A percentile compares a stretch with the other conserved stretches of the same genome.
Conservation (phyloP, 2,797 vertebrate genomes). For the Tamandua tetradactyla region DNA sequence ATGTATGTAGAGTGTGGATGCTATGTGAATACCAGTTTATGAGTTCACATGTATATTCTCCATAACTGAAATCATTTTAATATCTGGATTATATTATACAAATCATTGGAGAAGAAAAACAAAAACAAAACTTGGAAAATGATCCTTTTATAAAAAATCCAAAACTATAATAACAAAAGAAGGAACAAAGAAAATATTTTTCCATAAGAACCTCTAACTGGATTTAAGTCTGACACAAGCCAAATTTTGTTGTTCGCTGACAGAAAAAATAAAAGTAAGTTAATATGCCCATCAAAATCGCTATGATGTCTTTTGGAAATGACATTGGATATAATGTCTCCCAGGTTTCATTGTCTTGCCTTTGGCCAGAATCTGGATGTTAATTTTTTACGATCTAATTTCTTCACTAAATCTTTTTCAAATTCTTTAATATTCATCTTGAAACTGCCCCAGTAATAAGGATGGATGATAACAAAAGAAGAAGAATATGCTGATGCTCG, state of each 20-base stretch:
- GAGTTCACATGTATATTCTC: background rate
- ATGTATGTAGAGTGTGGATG: background rate
- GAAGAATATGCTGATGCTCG: background rate
- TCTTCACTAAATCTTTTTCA: background rate
- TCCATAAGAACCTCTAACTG: background rate
- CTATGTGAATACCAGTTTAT: background rate
- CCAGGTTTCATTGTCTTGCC: background rate
- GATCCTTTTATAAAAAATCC: background rate
- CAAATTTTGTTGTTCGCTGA: slow-evolving; percentile 36
- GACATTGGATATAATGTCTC: background rate
- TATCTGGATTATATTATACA: background rate
- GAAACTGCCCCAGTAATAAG: background rate
- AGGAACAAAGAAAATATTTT: slow-evolving; percentile 37
- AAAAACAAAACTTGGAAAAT: background rate
- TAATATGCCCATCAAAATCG: background rate
- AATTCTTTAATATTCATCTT: slow-evolving; percentile 35
- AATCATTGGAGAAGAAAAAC: slow-evolving; percentile 16
- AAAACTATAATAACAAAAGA: background rate
- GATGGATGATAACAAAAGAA: background rate
- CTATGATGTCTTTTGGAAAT: background rate
- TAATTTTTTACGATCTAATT: background rate
- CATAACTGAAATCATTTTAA: background rate
- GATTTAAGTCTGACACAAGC: slow-evolving; percentile 24
- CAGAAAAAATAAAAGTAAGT: background rate
- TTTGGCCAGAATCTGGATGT: background rate